These are phyloP conservation scores for Tetraodon nigroviridis DNA, from an alignment of 2,113 vertebrate genomes.

Conservation along the genomic window DNA sequence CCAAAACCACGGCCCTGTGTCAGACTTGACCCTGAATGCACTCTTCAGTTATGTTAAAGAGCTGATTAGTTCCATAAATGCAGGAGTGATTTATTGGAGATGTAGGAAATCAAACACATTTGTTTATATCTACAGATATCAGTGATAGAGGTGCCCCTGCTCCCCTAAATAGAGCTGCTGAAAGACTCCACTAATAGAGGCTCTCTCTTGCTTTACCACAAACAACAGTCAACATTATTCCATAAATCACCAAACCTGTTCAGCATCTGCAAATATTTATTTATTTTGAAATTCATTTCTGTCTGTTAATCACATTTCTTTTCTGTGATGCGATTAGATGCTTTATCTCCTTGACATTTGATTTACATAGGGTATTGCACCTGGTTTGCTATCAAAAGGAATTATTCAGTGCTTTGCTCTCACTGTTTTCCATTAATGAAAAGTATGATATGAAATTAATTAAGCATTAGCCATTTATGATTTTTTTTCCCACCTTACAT, in stretches of 20 bases:
- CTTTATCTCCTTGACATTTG: slow-evolving; percentile 54
- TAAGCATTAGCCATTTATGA: slow-evolving; percentile 62
- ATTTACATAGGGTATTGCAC: slow-evolving; percentile 56
- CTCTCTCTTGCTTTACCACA: neutral
- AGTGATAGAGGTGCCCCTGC: slow-evolving; percentile 13
- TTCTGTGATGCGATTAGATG: slow-evolving; percentile 27
- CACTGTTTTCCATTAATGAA: slow-evolving; percentile 59
- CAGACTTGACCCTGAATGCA: slow-evolving; percentile 46
- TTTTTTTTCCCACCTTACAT: slow-evolving; percentile 56
- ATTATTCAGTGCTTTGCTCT: slow-evolving; percentile 53
- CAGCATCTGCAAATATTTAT: neutral
- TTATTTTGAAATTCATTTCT: neutral
- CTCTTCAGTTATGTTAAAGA: slow-evolving; percentile 42
- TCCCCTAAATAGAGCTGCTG: slow-evolving; percentile 68
- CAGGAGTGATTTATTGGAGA: slow-evolving; percentile 23
- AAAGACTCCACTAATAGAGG: slow-evolving; percentile 28
- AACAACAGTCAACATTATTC: neutral
- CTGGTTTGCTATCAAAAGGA: slow-evolving; percentile 39
- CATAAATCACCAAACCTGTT: neutral
- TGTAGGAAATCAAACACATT: slow-evolving; percentile 15
- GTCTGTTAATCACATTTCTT: slow-evolving; percentile 26
- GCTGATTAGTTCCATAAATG: slow-evolving; percentile 45
- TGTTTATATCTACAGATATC: slow-evolving; percentile 17
- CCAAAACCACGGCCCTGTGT: slow-evolving; percentile 47
- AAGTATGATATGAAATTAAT: slow-evolving; percentile 63